Conservation (phyloP, 2,797 vertebrate species). For the Scyliorhinus canicula region DNA sequence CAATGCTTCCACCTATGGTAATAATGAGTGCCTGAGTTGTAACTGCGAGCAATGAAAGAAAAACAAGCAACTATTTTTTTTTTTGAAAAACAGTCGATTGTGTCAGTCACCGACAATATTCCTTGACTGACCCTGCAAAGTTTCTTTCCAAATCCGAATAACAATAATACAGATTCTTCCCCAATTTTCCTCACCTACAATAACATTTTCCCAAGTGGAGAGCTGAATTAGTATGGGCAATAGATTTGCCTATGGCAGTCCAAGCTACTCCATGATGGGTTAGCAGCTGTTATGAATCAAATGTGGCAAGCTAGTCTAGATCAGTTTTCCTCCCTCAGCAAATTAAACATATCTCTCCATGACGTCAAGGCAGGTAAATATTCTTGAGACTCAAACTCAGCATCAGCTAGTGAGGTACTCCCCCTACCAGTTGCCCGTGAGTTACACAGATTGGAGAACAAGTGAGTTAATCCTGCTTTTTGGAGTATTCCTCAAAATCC, state of each 20-base stretch:
- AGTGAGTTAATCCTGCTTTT: not conserved
- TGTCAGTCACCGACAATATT: not conserved
- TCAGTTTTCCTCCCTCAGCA: not conserved
- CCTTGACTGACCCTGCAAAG: not conserved
- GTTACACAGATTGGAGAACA: not conserved
- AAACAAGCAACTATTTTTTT: not conserved
- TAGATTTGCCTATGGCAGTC: not conserved
- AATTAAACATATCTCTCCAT: not conserved
- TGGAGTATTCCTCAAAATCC: not conserved
- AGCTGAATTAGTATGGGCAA: not conserved
- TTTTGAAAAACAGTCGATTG: not conserved
- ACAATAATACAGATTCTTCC: not conserved
- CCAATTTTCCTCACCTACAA: not conserved
- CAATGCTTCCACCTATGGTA: not conserved
- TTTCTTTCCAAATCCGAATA: not conserved
- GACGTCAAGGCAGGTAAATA: not conserved
- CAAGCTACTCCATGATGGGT: not conserved
- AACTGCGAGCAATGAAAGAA: not conserved
- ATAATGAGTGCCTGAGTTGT: not conserved
- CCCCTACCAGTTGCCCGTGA: not conserved
- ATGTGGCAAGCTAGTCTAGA: not conserved
- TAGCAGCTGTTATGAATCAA: not conserved
- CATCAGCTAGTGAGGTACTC: not conserved
- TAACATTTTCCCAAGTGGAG: not conserved
- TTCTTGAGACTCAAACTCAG: not conserved